A percentile compares a stretch with the other conserved stretches of the same genome.
phyloP scores from a whole-genome alignment of 2,113 vertebrate species.

The Colossoma macropomum region DNA sequence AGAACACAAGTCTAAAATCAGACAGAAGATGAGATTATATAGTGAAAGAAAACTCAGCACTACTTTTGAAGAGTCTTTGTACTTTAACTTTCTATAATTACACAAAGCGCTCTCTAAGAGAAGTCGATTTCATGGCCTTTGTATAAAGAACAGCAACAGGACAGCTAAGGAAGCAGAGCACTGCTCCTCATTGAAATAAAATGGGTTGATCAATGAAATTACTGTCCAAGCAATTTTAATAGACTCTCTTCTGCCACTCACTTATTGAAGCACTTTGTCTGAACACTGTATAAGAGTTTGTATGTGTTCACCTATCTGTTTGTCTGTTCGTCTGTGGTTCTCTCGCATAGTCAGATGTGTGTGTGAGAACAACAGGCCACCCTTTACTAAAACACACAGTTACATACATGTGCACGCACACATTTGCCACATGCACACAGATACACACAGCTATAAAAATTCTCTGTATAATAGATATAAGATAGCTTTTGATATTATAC shows the following conservation, averaged over 20 bases:
- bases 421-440: no score
- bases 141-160: neutral
- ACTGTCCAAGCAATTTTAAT: neutral
- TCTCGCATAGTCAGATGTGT: neutral
- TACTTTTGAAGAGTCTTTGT: neutral
- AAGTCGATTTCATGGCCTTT: neutral
- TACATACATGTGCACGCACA: no score
- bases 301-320: no score
- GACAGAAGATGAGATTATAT: neutral
- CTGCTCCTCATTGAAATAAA: neutral
- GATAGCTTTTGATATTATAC: no score
- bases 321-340: no score
- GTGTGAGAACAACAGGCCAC: neutral
- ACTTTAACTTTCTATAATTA: neutral
- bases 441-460: no score
- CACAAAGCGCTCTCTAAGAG: neutral
- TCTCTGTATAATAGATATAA: no score
- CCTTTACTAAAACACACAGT: no score
- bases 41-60: neutral
- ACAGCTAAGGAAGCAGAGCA: neutral
- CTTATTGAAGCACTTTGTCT: neutral
- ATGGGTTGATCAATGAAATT: neutral
- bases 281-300: neutral
- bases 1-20: neutral
- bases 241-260: neutral